Base-by-base conservation (phyloP, 2,888 invertebrate species). In the Heliconius cydno region DNA sequence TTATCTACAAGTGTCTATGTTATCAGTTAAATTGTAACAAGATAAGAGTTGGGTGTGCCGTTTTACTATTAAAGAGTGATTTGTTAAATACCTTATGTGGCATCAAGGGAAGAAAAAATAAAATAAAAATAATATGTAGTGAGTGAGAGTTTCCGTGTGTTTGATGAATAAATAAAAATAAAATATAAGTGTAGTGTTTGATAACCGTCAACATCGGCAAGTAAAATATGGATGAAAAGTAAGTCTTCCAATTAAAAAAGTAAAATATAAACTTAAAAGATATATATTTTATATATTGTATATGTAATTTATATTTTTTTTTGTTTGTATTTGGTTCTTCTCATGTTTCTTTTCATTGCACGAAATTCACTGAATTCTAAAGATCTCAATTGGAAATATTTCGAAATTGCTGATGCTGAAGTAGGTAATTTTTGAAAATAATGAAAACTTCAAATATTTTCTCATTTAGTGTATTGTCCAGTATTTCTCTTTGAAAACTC, bases 31-130 rank as follows among this genome's bases (percentile, higher is more conserved):
- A 78, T 68, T 78, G 78, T 75, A 76, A 70, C 68, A 73, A 76
- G 81, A 81, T 81, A 81, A 81, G 73, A 60, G 72, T 73, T 70
- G 70, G 81, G 81, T 74, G 81, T 78, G 81, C 52, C 80, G 3
- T n/a, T 78, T 73, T 66, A 41, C 28, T 41, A 52, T 75, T 66
- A 66, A 65, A 75, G 46, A 75, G 41, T 65, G 65, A 46, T 66
- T 75, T 75, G 65, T 66, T 22, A 46, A 66, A 75, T 41, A 38
- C 10, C 22, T 30, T n/a, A 15, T 63, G 22, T 41, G 68, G 60
- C 30, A 63, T 63, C 10, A 52, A 63, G 28, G 15, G 63, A 30
- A 22, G 15, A 28, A 63, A 30, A 57, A 66, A 28, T 68, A 30
- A 30, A 34, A 6, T 74, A 19, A 13, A 46, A 75, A 66, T 73